Evolutionary conservation across 2,797 vertebrate species (phyloP).

Genomic region (Corythornis leucogaster): DNA sequence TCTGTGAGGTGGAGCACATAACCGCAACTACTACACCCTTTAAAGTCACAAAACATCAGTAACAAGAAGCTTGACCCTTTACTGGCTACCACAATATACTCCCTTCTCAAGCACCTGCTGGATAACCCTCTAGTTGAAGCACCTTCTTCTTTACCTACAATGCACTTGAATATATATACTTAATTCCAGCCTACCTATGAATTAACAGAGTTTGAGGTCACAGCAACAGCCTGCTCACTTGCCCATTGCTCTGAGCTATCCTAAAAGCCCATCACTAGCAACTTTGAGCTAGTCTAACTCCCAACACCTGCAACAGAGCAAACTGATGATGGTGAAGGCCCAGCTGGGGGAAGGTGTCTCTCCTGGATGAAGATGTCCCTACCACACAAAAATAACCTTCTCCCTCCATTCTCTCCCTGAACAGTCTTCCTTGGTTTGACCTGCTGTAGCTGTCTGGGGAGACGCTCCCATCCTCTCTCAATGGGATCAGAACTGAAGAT

Average conservation of each 20-base stretch:
- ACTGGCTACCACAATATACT: neutral
- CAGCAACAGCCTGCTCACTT: neutral
- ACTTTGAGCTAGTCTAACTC: neutral
- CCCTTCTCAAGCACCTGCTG: neutral
- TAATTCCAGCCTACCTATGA: neutral
- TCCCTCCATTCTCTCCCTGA: neutral
- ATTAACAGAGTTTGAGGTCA: neutral
- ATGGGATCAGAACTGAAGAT: neutral
- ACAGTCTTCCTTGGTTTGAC: neutral
- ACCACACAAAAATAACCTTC: accelerated
- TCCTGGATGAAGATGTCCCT: neutral
- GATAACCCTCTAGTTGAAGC: neutral
- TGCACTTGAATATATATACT: accelerated
- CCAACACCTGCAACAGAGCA: neutral
- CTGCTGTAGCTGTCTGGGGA: accelerated
- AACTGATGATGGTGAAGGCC: accelerated
- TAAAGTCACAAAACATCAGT: neutral
- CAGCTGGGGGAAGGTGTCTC: accelerated
- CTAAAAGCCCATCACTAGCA: neutral
- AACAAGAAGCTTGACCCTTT: neutral
- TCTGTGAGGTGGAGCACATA: neutral
- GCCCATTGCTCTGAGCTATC: neutral
- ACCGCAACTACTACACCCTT: neutral
- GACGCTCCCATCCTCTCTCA: neutral
- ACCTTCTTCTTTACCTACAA: neutral